Evolutionary conservation across 1,140 invertebrate species (phyloP), one percentile per base, ranked within the genome.

Genomic region (Drosophila bifasciata): DNA sequence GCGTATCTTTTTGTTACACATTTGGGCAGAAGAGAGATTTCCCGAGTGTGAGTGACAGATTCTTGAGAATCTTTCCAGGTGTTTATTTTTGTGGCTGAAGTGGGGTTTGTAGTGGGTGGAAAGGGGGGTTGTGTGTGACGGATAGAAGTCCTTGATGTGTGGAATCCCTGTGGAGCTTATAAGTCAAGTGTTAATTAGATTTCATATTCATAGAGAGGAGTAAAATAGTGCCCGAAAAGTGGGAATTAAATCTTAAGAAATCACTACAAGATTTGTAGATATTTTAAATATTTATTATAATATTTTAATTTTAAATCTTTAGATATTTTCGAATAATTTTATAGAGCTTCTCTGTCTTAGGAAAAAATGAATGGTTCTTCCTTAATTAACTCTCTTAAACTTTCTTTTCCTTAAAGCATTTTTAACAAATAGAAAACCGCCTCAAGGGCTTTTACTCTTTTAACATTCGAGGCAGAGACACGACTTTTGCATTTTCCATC

Each of bases 401-500:
- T n/a, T 11, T 11, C 13, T 7, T 3, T 11, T 9, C 25, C 25
- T 36, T 64, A 49, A 64, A 40, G 23, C 44, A 25, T 40, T 17
- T 36, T 63, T 7, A n/a, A 32, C 44, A 36, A 21, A 49, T 49
- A 8, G 5, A 46, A 56, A 72, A n/a, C 23, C 3, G 45, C 68
- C 58, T 6, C 28, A 39, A 56, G 70, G 8, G 13, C 28, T 52
- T 49, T 46, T n/a, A 8, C 40, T 41, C 17, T 50, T 50, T 40
- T 17, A 15, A 28, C n/a, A 36, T 15, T 23, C 56, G 48, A 56
- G 61, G 32, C 32, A 36, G 32, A 67, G 72, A 89, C 85, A 89
- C 85, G 85, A 89, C 85, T 89, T 89, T 84, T 89, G 85, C 84
- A 89, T 89, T 89, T 84, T 85, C 72, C 81, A 85, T 64, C 55